Conservation (phyloP, 2,888 invertebrate genomes). For the Megamerina dolium region DNA sequence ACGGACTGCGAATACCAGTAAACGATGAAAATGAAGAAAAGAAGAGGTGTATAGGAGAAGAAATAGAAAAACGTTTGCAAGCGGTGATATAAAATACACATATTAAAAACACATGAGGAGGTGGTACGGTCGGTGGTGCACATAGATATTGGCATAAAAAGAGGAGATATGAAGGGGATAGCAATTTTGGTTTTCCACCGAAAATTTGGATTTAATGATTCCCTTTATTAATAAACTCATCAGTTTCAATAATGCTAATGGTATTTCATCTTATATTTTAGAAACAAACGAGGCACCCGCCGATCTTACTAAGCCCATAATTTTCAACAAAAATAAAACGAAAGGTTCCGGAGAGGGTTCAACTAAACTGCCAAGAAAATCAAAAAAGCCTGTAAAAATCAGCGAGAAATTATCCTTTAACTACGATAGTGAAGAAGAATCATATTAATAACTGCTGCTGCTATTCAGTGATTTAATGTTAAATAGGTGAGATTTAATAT, state of each 20-base stretch:
- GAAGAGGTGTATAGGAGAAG: slow-evolving; percentile 15
- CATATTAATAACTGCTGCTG: neutral
- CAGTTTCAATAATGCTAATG: too few species aligned
- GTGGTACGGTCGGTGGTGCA: slow-evolving; percentile 5
- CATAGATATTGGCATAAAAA: too few species aligned
- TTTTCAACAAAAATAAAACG: slow-evolving; percentile 47
- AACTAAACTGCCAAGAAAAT: slow-evolving; percentile 19
- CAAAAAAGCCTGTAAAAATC: slow-evolving; percentile 20
- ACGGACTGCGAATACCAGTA: slow-evolving; percentile 13
- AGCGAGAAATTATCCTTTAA: slow-evolving; percentile 51
- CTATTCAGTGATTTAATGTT: neutral
- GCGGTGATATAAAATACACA: neutral
- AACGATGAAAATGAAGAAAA: neutral
- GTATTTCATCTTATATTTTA: slow-evolving; percentile 45
- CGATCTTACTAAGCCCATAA: slow-evolving; percentile 56
- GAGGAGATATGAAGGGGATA: too few species aligned
- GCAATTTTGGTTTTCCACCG: too few species aligned
- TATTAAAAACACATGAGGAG: neutral
- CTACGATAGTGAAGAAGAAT: slow-evolving; percentile 49
- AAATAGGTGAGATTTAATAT: slow-evolving; percentile 1
- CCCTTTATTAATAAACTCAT: too few species aligned
- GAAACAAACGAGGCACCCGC: slow-evolving; percentile 57
- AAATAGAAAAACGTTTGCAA: slow-evolving; percentile 24
- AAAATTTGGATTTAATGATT: too few species aligned
- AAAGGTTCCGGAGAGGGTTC: slow-evolving; percentile 11